phyloP scores from a whole-genome alignment of 2,888 invertebrate species.

The Saturnia japonica region DNA sequence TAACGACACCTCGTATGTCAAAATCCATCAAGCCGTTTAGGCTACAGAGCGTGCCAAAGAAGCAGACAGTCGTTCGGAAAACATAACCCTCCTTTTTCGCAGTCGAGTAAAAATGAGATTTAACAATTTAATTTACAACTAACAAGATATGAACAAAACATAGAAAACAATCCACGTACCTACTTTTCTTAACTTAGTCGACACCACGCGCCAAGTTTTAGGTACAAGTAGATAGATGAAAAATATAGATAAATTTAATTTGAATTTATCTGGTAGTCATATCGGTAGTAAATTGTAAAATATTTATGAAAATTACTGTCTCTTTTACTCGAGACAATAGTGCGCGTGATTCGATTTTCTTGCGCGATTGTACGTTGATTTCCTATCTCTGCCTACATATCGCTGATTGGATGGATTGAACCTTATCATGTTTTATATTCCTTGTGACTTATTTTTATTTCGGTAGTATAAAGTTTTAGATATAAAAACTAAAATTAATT shows the following conservation, averaged over 20 bases:
- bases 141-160: no score
- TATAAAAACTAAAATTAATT: slow-evolving; percentile 8
- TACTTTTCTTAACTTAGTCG: no score
- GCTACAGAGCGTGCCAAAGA: no score
- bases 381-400: neutral
- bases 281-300: neutral
- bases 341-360: slow-evolving; percentile 62
- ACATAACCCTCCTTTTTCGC: no score
- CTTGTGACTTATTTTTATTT: neutral
- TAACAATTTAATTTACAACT: no score
- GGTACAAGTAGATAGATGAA: neutral
- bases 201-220: neutral
- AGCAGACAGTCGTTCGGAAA: no score
- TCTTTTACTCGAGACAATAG: slow-evolving; percentile 54
- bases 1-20: no score
- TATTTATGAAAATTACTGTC: slow-evolving; percentile 52
- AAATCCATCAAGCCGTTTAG: no score
- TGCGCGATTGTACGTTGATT: neutral
- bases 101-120: no score
- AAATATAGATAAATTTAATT: neutral
- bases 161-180: no score
- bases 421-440: neutral
- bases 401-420: neutral
- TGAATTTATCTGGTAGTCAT: neutral
- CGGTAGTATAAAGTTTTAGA: neutral